These are phyloP conservation scores for Acanthurus lineatus DNA, from an alignment of 2,797 vertebrate genomes.

Conservation along the genomic window DNA sequence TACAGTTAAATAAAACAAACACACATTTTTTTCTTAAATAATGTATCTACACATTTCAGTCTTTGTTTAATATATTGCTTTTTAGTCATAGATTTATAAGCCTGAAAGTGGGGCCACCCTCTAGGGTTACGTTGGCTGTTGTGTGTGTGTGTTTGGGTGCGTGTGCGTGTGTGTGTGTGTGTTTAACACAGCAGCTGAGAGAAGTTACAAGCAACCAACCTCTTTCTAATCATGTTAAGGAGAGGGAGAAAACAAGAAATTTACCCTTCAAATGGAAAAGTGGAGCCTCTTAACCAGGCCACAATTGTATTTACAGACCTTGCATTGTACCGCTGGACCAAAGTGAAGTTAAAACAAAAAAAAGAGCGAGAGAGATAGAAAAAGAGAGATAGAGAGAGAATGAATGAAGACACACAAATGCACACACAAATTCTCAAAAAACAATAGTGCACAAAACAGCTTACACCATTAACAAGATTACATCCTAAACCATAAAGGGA, in stretches of 20 bases:
- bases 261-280: conserved; percentile 50
- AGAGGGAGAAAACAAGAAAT: conserved; percentile 62
- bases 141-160: conserved; percentile 4
- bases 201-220: conserved; percentile 57
- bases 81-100: conserved; percentile 19
- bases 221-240: conserved; percentile 64
- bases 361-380: background rate
- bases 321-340: conserved; percentile 47
- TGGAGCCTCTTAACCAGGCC: conserved; percentile 58
- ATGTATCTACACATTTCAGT: background rate
- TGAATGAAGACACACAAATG: conserved; percentile 30
- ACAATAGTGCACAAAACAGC: conserved; percentile 70
- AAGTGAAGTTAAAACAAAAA: conserved; percentile 22
- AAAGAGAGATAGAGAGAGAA: background rate
- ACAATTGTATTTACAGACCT: conserved; percentile 70
- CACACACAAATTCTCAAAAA: conserved; percentile 54
- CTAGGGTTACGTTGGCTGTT: background rate
- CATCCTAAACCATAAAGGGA: conserved; percentile 77
- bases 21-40: no score
- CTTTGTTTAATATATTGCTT: background rate
- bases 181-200: conserved; percentile 41
- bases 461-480: conserved; percentile 85
- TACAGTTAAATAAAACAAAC: background rate
- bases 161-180: background rate
- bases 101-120: conserved; percentile 21